Percentiles rank a stretch among this genome's conserved stretches.
Evolutionary conservation across 37 sponge, comb jelly and placozoan species (phyloP).

Genomic region (Agelas oroides): DNA sequence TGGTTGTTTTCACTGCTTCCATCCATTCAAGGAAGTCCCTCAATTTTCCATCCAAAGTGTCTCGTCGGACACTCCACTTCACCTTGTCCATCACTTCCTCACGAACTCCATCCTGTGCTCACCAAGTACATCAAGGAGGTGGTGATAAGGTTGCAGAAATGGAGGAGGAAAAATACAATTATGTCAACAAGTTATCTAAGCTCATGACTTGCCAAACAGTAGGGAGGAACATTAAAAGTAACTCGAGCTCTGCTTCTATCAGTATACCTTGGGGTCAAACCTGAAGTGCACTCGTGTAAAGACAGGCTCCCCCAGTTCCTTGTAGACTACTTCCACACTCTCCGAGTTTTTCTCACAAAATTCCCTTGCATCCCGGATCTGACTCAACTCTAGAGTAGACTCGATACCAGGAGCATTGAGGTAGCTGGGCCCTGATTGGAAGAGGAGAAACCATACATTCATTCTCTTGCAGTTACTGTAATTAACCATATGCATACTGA

Average conservation of each 20-base stretch:
- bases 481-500: no score
- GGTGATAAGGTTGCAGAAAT: no score
- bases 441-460: no score
- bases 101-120: constrained; percentile 45
- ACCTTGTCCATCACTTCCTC: constrained; percentile 78
- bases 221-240: no score
- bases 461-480: no score
- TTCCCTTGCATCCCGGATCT: constrained; percentile 41
- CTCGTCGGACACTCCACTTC: constrained; percentile 72
- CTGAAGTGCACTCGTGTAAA: constrained; percentile 56
- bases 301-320: constrained; percentile 25
- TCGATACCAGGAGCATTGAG: no score
- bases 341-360: constrained; percentile 36
- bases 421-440: no score
- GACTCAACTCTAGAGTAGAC: no score
- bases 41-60: constrained; percentile 78
- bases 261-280: constrained; percentile 18
- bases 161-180: no score
- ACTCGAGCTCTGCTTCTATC: no score
- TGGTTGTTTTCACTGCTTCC: constrained; percentile 62
- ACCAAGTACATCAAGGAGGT: not conserved
- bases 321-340: constrained; percentile 52
- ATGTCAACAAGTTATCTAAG: not conserved
- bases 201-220: no score
- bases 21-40: constrained; percentile 83